A percentile compares a stretch with the other conserved stretches of the same genome.
Conservation (phyloP, 2,113 vertebrate genomes). For the Jaculus jaculus region DNA sequence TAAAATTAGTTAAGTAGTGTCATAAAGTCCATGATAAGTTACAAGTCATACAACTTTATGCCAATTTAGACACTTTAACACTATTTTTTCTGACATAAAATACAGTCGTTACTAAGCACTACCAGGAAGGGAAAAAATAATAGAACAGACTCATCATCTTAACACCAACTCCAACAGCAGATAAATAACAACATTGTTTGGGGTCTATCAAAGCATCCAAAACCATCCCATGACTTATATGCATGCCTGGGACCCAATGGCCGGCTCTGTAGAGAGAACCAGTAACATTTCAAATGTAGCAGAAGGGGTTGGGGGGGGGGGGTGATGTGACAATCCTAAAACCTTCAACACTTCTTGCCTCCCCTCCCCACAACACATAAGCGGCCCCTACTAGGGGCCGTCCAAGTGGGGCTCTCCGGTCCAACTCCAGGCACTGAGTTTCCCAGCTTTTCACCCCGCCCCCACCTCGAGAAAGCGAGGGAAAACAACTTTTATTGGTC, state of each 20-base stretch:
- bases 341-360: neutral
- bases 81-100: slow-evolving; percentile 42
- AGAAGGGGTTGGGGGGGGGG: neutral
- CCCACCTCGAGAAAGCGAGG: slow-evolving; percentile 62
- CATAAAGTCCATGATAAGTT: slow-evolving; percentile 33
- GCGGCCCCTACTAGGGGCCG: neutral
- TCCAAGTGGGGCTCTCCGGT: slow-evolving; percentile 15
- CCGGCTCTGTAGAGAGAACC: slow-evolving; percentile 18
- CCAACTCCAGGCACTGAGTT: slow-evolving; percentile 12
- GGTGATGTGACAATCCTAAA: slow-evolving; percentile 48
- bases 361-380: neutral
- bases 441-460: slow-evolving; percentile 55
- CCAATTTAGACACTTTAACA: slow-evolving; percentile 34
- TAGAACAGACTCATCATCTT: neutral
- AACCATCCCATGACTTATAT: slow-evolving; percentile 18
- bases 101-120: slow-evolving; percentile 9
- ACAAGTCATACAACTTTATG: slow-evolving; percentile 50
- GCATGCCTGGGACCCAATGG: neutral
- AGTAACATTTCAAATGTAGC: slow-evolving; percentile 6
- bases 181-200: slow-evolving; percentile 33
- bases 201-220: neutral
- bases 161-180: slow-evolving; percentile 52
- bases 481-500: slow-evolving; percentile 82
- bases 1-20: neutral
- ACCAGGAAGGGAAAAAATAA: neutral